A percentile compares a stretch with the other conserved stretches of the same genome.
These are phyloP conservation scores for Cladorhizidae sp. DNA, from an alignment of 37 sponge, comb jelly and placozoan species.

Conservation along the genomic window DNA sequence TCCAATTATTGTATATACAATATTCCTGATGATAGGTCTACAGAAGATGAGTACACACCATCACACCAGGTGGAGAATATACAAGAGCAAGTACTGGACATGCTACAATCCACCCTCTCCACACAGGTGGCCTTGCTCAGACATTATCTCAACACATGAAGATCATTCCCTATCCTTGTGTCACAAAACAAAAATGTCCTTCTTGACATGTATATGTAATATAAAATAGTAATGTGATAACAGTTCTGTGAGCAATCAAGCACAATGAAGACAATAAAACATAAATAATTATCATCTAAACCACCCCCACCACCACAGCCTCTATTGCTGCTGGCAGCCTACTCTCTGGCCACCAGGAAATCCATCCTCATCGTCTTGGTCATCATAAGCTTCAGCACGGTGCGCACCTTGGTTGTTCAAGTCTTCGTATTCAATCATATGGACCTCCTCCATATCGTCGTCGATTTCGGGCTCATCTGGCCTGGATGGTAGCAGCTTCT, in stretches of 20 bases:
- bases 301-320: no score
- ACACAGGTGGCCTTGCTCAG: no score
- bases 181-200: no score
- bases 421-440: slow-evolving; percentile 57
- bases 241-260: no score
- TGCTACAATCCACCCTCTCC: no score
- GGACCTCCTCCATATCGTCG: slow-evolving; percentile 66
- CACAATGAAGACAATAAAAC: no score
- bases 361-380: slow-evolving; percentile 43
- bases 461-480: slow-evolving; percentile 4
- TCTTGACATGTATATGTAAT: no score
- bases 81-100: slow-evolving; percentile 34
- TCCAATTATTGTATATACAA: no score
- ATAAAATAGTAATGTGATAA: no score
- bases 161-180: no score
- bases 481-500: slow-evolving; percentile 29
- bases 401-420: slow-evolving; percentile 13
- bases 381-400: slow-evolving; percentile 16
- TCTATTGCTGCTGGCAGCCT: slow-evolving; percentile 29
- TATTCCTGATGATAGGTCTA: slow-evolving; percentile 48
- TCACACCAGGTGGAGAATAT: slow-evolving; percentile 61
- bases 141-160: no score
- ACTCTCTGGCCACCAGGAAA: slow-evolving; percentile 2
- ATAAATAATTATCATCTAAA: no score
- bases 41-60: slow-evolving; percentile 81